These are phyloP conservation scores for Nycticebus coucang DNA, from an alignment of 2,113 vertebrate genomes.

Conservation along the genomic window DNA sequence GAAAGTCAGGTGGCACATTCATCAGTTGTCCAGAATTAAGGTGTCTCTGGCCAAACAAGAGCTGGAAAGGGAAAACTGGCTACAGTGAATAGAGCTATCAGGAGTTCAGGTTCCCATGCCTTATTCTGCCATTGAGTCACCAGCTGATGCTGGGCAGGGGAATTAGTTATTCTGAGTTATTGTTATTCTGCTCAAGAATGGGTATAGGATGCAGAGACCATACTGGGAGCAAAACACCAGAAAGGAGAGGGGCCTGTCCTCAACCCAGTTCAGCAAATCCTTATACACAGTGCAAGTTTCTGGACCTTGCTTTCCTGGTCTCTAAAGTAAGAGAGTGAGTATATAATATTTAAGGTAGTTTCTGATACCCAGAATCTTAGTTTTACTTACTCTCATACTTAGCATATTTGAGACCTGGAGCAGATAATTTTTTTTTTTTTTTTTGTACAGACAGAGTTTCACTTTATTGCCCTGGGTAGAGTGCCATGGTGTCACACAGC, in stretches of 20 bases:
- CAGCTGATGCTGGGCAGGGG: neutral
- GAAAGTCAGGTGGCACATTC: neutral
- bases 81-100: neutral
- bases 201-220: neutral
- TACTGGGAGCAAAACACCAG: neutral
- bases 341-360: neutral
- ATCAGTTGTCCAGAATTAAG: neutral
- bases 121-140: constrained; percentile 58
- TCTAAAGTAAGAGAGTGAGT: neutral
- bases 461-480: too few species aligned
- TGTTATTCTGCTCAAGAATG: neutral
- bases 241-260: neutral
- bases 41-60: neutral
- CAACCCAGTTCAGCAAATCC: neutral
- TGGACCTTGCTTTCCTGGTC: neutral
- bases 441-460: too few species aligned
- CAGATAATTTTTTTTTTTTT: neutral
- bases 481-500: too few species aligned
- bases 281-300: neutral
- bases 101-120: constrained; percentile 11
- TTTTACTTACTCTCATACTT: neutral
- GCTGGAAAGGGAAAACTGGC: constrained; percentile 54
- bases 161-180: neutral
- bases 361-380: neutral
- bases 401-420: neutral